A percentile compares a stretch with the other conserved stretches of the same genome.
phyloP scores from a whole-genome alignment of 2,888 invertebrate genomes.

The Eristalis intricaria region DNA sequence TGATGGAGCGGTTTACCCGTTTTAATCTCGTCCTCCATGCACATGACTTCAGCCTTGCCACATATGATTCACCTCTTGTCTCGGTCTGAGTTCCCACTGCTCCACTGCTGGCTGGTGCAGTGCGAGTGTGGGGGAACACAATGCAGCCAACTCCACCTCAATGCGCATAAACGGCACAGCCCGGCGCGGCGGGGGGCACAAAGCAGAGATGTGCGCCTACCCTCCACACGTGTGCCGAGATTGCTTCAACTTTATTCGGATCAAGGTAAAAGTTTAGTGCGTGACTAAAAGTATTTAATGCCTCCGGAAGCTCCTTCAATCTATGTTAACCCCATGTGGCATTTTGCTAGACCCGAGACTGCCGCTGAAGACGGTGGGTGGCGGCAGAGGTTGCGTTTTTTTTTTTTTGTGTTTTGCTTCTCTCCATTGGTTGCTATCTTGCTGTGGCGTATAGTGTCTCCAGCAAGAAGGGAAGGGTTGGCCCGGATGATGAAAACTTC shows the following conservation, averaged over 20 bases:
- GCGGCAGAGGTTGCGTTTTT: constrained; percentile 1
- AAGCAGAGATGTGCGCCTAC: neutral
- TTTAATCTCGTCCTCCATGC: neutral
- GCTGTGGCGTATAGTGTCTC: constrained; percentile 28
- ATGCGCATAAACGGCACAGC: neutral
- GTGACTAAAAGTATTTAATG: constrained; percentile 81
- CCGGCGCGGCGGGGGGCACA: neutral
- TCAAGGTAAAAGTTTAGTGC: constrained; percentile 75
- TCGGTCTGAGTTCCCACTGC: neutral
- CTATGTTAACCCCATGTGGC: constrained; percentile 77
- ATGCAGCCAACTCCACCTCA: constrained; percentile 17
- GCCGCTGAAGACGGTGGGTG: constrained; percentile 24
- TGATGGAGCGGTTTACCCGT: constrained; percentile 2
- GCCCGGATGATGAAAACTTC: neutral
- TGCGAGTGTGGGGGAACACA: neutral
- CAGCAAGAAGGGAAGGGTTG: constrained; percentile 20
- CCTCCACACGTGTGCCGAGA: constrained; percentile 21
- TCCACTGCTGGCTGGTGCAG: constrained; percentile 3
- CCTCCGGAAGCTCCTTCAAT: constrained; percentile 80
- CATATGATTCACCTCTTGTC: neutral
- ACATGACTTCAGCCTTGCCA: neutral
- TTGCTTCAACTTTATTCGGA: constrained; percentile 67
- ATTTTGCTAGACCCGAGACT: constrained; percentile 46
- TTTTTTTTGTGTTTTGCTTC: neutral
- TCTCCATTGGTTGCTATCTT: constrained; percentile 5